These are phyloP conservation scores for Siniperca scherzeri DNA, from an alignment of 2,797 vertebrate species.

Conservation along the genomic window DNA sequence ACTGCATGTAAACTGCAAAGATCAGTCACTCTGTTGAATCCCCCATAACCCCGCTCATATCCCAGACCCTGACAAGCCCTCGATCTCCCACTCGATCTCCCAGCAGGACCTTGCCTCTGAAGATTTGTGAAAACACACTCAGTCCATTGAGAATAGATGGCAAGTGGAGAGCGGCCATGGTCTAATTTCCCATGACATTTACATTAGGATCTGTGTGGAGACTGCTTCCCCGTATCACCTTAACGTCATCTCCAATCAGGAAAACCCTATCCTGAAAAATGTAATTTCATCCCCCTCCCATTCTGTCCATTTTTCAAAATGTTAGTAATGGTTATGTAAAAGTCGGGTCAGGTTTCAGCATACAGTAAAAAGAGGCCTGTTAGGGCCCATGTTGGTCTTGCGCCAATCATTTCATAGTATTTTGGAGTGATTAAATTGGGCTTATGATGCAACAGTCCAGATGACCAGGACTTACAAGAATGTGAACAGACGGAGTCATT, in stretches of 20 bases:
- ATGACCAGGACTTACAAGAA: conserved; percentile 81
- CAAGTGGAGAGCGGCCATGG: conserved; percentile 17
- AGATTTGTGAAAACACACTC: conserved; percentile 49
- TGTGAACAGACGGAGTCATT: conserved; percentile 77
- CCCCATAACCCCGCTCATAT: not conserved
- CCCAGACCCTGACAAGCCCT: conserved; percentile 11
- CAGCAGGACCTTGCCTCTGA: conserved; percentile 44
- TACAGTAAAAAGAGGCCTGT: conserved; percentile 39
- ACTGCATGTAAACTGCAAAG: conserved; percentile 27
- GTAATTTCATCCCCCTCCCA: conserved; percentile 28
- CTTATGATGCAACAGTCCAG: conserved; percentile 81
- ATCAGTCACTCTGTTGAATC: conserved; percentile 23
- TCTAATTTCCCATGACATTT: conserved; percentile 60
- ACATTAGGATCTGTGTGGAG: conserved; percentile 40
- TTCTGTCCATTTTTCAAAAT: conserved; percentile 45
- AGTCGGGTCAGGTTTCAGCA: conserved; percentile 21
- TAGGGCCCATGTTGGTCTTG: conserved; percentile 31
- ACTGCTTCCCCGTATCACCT: conserved; percentile 5
- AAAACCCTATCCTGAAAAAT: conserved; percentile 41
- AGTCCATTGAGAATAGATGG: conserved; percentile 31
- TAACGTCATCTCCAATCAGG: conserved; percentile 19
- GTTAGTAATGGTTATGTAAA: conserved; percentile 54
- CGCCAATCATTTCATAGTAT: conserved; percentile 62
- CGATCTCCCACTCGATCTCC: conserved; percentile 42
- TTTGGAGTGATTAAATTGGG: conserved; percentile 79